Evolutionary conservation across 2,797 vertebrate species (phyloP), one percentile per base, ranked within the genome.

Genomic region (Gastrophryne carolinensis): DNA sequence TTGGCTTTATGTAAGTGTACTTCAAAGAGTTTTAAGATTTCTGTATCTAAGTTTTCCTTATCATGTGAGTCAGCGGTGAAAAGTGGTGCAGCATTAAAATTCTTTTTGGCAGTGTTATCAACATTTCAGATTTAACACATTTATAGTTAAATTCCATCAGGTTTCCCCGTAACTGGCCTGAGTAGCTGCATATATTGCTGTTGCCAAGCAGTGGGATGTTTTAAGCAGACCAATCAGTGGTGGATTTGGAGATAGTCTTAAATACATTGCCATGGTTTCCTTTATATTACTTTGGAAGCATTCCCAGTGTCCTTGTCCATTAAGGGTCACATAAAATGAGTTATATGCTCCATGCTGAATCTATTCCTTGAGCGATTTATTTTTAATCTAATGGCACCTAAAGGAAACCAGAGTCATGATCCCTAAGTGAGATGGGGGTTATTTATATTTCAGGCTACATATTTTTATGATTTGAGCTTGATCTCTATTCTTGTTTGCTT

Each of bases 221-320:
- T 17, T 5, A 30, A 23, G 21, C 21, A 35, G 47, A 83, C 73
- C 86, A 83, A 0, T 71, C 52, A 34, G 70, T 23, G 69, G 39
- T 56, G 72, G 80, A 72, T 83, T 86, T 83, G 66, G 83, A 73
- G 81, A 79, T 84, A 84, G 81, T 83, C 86, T 83, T 84, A 83
- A 84, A 79, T 82, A 84, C 75, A 82, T 90, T 83, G 85, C 83
- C 85, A 82, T 86, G 87, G 81, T 80, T 84, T 79, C 82, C 63
- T 15, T 50, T 84, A 67, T 81, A 84, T 83, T 83, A 84, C 76
- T 70, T 85, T 90, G 88, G 87, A 87, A 86, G 74, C 78, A 84
- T 86, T 82, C 87, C 85, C 82, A 84, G 81, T 44, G 80, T 87
- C 84, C 86, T 89, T 89, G 85, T 78, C 86, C 85, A 83, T 75